Evolutionary conservation across 2,888 invertebrate genomes (phyloP).

Genomic region (Graphium colonna): DNA sequence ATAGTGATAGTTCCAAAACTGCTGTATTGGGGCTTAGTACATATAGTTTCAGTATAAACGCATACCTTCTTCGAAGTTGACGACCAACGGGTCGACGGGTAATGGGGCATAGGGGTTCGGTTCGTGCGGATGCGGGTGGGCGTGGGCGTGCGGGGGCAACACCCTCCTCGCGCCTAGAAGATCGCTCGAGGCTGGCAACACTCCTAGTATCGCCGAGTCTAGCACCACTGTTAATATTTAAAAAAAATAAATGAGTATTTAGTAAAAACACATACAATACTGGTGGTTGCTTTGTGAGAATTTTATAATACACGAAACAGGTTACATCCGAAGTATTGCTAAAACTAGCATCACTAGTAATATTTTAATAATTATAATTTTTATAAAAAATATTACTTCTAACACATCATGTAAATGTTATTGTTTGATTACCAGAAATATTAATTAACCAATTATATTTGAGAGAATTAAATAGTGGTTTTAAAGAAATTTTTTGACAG

Average conservation of each 20-base stretch:
- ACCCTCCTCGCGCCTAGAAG: conserved; percentile 53
- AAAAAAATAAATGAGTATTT: too few species aligned
- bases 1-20: conserved; percentile 38
- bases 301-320: too few species aligned
- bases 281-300: too few species aligned
- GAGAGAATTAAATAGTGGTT: too few species aligned
- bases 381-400: too few species aligned
- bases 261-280: background rate
- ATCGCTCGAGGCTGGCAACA: conserved; percentile 57
- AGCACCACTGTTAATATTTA: conserved; percentile 48
- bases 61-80: conserved; percentile 92
- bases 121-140: conserved; percentile 35
- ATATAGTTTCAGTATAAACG: conserved; percentile 82
- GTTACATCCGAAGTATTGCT: too few species aligned
- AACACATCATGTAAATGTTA: too few species aligned
- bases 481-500: too few species aligned
- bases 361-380: too few species aligned
- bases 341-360: too few species aligned
- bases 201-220: conserved; percentile 68
- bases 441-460: too few species aligned
- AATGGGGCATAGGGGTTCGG: conserved; percentile 59
- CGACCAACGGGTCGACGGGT: conserved; percentile 86
- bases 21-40: conserved; percentile 54
- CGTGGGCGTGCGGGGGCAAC: conserved; percentile 42
- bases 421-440: too few species aligned